These are phyloP conservation scores for Drosophila nannoptera DNA, from an alignment of 1,140 invertebrate species.

Conservation along the genomic window DNA sequence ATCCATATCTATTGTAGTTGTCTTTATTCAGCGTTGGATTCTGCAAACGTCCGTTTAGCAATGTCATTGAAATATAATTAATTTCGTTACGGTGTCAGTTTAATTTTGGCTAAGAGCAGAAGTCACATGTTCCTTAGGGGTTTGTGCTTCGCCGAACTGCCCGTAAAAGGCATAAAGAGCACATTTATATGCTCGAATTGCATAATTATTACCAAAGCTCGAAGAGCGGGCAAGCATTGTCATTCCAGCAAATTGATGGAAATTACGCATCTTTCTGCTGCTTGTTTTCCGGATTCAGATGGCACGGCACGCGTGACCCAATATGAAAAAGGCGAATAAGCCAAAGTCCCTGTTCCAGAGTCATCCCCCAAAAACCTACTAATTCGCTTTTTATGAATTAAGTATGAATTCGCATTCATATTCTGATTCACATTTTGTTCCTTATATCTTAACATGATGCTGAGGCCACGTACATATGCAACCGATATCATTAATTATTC, in stretches of 20 bases:
- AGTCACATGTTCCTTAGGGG: constrained; percentile 27
- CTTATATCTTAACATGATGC: neutral
- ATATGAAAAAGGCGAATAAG: neutral
- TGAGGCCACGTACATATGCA: neutral
- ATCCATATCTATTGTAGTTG: neutral
- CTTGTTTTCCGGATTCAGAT: constrained; percentile 5
- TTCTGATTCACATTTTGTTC: constrained; percentile 3
- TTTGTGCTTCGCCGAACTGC: constrained; percentile 34
- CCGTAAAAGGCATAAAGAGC: constrained; percentile 53
- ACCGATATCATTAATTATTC: constrained; percentile 52
- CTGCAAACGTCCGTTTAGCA: constrained; percentile 39
- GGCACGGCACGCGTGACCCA: constrained; percentile 3
- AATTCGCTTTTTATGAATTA: constrained; percentile 50
- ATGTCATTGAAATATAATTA: constrained; percentile 61
- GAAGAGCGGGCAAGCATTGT: constrained; percentile 17
- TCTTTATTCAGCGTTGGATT: neutral
- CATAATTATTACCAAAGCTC: constrained; percentile 46
- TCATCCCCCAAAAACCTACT: constrained; percentile 31
- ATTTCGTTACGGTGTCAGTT: constrained; percentile 48
- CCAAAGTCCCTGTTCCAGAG: too few relatives aligned
- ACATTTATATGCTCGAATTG: constrained; percentile 51
- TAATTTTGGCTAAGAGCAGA: constrained; percentile 48
- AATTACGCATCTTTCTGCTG: constrained; percentile 19
- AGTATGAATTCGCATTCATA: constrained; percentile 22
- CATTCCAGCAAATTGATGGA: constrained; percentile 42